Percentiles rank a stretch among this genome's conserved stretches.
Evolutionary conservation across 2,113 vertebrate genomes (phyloP).

Genomic region (Alouatta palliata): DNA sequence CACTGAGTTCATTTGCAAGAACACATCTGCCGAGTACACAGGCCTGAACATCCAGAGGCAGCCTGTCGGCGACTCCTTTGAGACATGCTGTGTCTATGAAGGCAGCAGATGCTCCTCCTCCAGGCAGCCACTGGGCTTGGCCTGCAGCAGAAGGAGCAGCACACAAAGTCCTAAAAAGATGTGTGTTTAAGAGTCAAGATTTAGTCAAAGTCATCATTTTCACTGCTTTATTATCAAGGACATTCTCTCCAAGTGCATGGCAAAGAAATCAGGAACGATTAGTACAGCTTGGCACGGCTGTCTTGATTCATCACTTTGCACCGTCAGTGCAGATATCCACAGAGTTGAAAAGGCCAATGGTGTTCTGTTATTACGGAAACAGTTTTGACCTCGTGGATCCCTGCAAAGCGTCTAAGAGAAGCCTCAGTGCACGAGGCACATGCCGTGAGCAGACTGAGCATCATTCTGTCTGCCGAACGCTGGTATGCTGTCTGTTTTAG

Average conservation of each 20-base stretch:
- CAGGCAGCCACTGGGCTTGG: not conserved
- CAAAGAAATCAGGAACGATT: not conserved
- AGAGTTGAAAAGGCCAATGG: not conserved
- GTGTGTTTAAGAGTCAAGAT: not conserved
- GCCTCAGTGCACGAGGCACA: too few species aligned
- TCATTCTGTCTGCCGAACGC: rapidly evolving
- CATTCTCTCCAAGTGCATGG: not conserved
- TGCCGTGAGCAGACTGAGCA: rapidly evolving
- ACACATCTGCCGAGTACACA: not conserved
- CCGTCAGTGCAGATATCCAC: too few species aligned
- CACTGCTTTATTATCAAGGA: not conserved
- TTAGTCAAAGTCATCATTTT: not conserved
- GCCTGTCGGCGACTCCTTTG: not conserved
- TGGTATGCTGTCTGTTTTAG: too few species aligned
- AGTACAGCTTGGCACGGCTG: not conserved
- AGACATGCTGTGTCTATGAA: rapidly evolving
- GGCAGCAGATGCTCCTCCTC: not conserved
- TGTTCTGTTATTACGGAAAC: not conserved
- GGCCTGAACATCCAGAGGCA: rapidly evolving
- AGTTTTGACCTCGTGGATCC: not conserved
- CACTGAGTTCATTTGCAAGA: not conserved
- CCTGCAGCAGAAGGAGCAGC: not conserved
- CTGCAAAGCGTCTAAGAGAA: too few species aligned
- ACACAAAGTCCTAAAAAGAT: not conserved
- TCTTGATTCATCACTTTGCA: not conserved